Base-by-base conservation (phyloP, 2,888 invertebrate species). In the Protonemura montana region DNA sequence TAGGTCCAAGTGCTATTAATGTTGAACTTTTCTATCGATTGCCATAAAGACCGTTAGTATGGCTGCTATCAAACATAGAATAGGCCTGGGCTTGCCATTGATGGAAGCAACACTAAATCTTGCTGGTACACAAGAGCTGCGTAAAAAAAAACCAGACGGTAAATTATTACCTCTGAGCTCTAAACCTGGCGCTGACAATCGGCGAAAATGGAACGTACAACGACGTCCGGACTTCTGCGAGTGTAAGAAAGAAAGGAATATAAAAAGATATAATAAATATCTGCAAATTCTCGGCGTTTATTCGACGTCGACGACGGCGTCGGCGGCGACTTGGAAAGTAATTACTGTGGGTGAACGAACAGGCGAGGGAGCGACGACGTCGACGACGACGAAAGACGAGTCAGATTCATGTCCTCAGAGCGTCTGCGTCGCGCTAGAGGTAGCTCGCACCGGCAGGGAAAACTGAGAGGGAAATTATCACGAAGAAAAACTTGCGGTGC, bases 211-310 rank as follows among this genome's bases (percentile, higher is more conserved):
- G 30, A 81, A 29, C 29, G 7, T 81, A 81, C 29, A 30, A 29
- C 81, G 30, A 78, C 29, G 27, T 78, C 78, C 59, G 3, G 35
- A 10, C 30, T 29, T 28, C 5, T 6, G 59, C 13, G 59, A 21
- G 81, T 21, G 81, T 6, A 81, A 81, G 81, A 29, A 30, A 81
- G 81, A 81, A 21, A 29, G 81, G 21, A 59, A 59, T 59, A 59
- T 41, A 81, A 30, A 81, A 29, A 29, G 81, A n/a, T 30, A 81
- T 25, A 81, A 81, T 81, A 81, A 81, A 81, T 81, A 81, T 81
- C 81, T 59, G 30, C 81, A 81, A 81, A 81, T 30, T 81, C 81
- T 13, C 29, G 21, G 29, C 59, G 59, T 59, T 59, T 59, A 59
- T 59, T 29, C 81, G 81, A 29, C 59, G 59, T 59, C 59, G 59